Conservation (phyloP, 2,797 vertebrate genomes). For the Synanceia verrucosa region DNA sequence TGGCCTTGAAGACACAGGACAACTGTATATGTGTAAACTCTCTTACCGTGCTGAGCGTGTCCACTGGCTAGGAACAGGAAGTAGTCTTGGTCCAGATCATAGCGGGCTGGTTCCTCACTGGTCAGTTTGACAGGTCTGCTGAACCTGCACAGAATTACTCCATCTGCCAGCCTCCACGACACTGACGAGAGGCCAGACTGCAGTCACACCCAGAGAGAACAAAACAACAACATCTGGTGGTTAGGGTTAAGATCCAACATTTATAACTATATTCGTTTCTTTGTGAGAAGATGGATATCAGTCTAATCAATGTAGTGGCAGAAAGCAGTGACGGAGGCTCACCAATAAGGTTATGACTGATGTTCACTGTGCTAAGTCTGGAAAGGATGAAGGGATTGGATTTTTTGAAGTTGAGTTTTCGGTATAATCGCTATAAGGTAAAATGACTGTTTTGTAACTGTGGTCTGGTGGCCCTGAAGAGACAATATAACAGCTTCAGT, state of each 20-base stretch:
- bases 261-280: not conserved
- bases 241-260: not conserved
- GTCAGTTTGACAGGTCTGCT: conserved; percentile 72
- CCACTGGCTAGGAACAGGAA: conserved; percentile 87
- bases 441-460: too few relatives aligned
- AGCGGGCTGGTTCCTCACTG: conserved; percentile 67
- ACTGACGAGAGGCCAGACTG: conserved; percentile 71
- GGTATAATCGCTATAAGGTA: too few relatives aligned
- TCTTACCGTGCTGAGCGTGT: conserved; percentile 74
- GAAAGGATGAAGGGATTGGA: too few relatives aligned
- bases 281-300: not conserved
- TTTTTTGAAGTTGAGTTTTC: too few relatives aligned
- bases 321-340: not conserved
- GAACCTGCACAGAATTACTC: conserved; percentile 85
- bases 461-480: too few relatives aligned
- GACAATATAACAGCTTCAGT: too few relatives aligned
- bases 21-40: not conserved
- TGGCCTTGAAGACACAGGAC: not conserved
- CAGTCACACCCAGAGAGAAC: not conserved
- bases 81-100: conserved; percentile 80
- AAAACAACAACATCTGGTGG: not conserved
- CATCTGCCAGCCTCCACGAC: conserved; percentile 83
- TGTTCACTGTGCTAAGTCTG: too few relatives aligned
- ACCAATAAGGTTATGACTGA: too few relatives aligned
- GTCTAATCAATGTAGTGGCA: too few relatives aligned